Conservation (phyloP, 2,797 vertebrate species). For the Danio albolineatus region DNA sequence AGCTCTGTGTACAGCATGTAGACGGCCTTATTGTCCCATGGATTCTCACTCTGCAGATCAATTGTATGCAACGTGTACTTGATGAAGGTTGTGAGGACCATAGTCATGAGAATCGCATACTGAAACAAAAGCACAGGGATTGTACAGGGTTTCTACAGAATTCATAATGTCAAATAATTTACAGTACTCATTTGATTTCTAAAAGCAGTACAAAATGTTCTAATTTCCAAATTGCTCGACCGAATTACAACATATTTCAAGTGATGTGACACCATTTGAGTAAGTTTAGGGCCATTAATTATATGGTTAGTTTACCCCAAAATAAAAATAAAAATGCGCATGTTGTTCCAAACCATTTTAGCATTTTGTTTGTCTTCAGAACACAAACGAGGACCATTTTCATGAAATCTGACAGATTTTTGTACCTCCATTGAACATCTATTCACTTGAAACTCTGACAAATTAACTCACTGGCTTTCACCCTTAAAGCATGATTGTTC, state of each 20-base stretch:
- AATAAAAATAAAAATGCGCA: too few relatives aligned
- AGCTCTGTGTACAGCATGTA: slow-evolving; percentile 98
- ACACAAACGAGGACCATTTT: too few relatives aligned
- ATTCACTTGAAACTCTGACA: too few relatives aligned
- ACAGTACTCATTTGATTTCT: not conserved
- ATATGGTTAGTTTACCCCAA: too few relatives aligned
- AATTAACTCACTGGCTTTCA: too few relatives aligned
- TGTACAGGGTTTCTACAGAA: not conserved
- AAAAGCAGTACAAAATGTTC: not conserved
- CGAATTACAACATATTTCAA: not conserved
- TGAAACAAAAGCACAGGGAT: slow-evolving; percentile 69
- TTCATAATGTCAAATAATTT: not conserved
- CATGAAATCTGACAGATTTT: too few relatives aligned
- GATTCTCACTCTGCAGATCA: slow-evolving; percentile 94
- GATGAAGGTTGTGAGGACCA: slow-evolving; percentile 95
- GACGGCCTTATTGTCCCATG: slow-evolving; percentile 97
- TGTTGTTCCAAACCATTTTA: too few relatives aligned
- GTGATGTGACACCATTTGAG: not conserved
- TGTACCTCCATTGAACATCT: too few relatives aligned
- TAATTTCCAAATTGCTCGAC: not conserved
- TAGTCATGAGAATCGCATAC: slow-evolving; percentile 95
- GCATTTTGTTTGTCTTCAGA: too few relatives aligned
- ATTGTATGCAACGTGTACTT: slow-evolving; percentile 93
- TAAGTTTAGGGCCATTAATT: not conserved
- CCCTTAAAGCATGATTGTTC: too few relatives aligned